phyloP scores from a whole-genome alignment of 2,113 vertebrate genomes.

The Myrmecophaga tridactyla region DNA sequence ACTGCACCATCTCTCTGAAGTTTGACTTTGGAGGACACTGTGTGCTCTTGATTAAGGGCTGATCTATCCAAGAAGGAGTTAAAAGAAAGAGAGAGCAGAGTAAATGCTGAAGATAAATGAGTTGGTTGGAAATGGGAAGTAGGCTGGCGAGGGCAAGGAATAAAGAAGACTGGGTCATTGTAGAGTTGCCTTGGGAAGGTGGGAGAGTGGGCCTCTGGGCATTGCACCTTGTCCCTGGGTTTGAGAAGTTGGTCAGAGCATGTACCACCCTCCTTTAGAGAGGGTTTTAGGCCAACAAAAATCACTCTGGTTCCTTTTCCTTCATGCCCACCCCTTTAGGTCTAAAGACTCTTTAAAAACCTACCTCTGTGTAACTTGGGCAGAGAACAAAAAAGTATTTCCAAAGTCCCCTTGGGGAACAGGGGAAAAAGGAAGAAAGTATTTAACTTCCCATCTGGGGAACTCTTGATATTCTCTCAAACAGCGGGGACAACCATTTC shows the following conservation, averaged over 20 bases:
- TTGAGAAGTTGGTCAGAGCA: not conserved
- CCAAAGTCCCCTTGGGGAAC: too few relatives aligned
- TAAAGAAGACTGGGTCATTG: accelerated
- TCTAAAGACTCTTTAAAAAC: not conserved
- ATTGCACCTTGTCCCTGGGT: not conserved
- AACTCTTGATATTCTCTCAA: too few relatives aligned
- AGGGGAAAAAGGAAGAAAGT: too few relatives aligned
- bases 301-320: not conserved
- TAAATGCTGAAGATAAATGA: not conserved
- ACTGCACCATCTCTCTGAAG: not conserved
- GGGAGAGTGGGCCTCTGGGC: not conserved
- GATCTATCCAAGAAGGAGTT: not conserved
- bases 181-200: not conserved
- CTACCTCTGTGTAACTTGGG: not conserved
- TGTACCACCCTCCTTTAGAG: not conserved
- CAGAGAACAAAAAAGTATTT: too few relatives aligned
- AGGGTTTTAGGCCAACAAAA: not conserved
- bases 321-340: not conserved
- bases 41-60: not conserved
- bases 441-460: too few relatives aligned
- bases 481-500: too few relatives aligned
- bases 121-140: not conserved
- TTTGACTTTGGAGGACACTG: not conserved
- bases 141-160: not conserved
- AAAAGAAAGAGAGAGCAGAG: not conserved